phyloP scores from a whole-genome alignment of 2,113 vertebrate species.

The Lampris incognitus region DNA sequence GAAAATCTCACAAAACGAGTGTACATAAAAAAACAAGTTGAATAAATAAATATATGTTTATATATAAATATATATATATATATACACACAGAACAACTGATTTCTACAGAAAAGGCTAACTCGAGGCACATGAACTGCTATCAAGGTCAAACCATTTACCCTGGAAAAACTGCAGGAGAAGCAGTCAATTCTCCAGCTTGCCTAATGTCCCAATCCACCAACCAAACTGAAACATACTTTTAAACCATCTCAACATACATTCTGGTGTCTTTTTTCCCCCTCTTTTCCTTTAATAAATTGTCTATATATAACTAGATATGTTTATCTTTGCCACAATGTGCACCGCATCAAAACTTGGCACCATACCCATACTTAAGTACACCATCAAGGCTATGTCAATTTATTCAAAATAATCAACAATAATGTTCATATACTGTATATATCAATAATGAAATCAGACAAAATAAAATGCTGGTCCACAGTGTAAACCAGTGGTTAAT shows the following conservation, averaged over 20 bases:
- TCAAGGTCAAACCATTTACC: conserved; percentile 35
- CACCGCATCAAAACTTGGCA: conserved; percentile 48
- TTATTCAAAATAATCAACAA: conserved; percentile 52
- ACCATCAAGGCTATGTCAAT: conserved; percentile 19
- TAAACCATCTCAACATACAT: conserved; percentile 69
- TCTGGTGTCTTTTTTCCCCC: conserved; percentile 38
- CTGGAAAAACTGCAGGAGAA: conserved; percentile 26
- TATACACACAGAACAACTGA: too few species aligned
- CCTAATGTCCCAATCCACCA: conserved; percentile 2
- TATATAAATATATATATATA: too few species aligned
- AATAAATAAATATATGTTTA: not conserved
- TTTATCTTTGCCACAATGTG: conserved; percentile 63
- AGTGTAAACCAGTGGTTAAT: conserved; percentile 59
- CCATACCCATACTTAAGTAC: conserved; percentile 49
- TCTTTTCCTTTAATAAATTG: conserved; percentile 60
- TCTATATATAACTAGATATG: conserved; percentile 70
- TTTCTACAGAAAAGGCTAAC: conserved; percentile 27
- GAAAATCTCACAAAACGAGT: not conserved
- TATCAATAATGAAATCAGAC: conserved; percentile 61
- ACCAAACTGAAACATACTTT: conserved; percentile 60
- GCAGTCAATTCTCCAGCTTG: conserved; percentile 21
- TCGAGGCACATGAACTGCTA: not conserved
- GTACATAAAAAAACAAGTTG: not conserved
- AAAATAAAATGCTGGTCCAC: conserved; percentile 63
- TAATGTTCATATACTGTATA: conserved; percentile 48